Percentiles rank a stretch among this genome's conserved stretches.
Conservation (phyloP, 2,113 vertebrate species). For the Caranx melampygus region DNA sequence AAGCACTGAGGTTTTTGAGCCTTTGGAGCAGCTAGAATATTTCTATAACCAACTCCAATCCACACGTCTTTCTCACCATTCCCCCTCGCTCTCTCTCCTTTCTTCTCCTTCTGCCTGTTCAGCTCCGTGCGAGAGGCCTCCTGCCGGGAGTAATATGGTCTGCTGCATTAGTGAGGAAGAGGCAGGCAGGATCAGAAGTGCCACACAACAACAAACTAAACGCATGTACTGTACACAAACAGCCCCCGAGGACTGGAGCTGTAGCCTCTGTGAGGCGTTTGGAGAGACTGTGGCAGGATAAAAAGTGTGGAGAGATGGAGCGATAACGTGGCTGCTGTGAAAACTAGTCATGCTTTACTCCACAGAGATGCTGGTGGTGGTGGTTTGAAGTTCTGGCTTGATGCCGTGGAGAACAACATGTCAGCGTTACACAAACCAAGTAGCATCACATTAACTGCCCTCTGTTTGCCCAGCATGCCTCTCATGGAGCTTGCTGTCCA, state of each 20-base stretch:
- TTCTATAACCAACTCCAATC: constrained; percentile 6
- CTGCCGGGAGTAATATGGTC: constrained; percentile 48
- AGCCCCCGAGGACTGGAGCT: constrained; percentile 17
- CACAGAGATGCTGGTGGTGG: no score
- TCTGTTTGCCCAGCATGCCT: no score
- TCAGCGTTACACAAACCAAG: no score
- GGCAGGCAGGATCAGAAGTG: constrained; percentile 17
- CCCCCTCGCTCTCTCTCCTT: background rate
- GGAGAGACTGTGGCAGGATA: background rate
- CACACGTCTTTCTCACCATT: background rate
- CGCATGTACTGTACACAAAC: constrained; percentile 26
- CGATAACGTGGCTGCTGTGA: background rate
- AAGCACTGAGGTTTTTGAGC: background rate
- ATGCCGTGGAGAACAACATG: background rate
- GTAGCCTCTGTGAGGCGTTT: background rate
- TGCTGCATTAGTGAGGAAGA: constrained; percentile 32
- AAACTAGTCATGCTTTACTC: no score
- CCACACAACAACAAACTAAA: constrained; percentile 31
- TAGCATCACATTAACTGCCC: no score
- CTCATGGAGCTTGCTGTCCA: no score
- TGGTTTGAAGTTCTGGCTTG: background rate
- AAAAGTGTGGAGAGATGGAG: background rate
- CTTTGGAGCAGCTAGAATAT: background rate
- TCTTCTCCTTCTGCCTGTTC: background rate
- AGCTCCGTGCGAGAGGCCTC: constrained; percentile 8